Percentiles rank a stretch among this genome's conserved stretches.
Conservation (phyloP, 2,888 invertebrate genomes). For the Odontomyia ornata region DNA sequence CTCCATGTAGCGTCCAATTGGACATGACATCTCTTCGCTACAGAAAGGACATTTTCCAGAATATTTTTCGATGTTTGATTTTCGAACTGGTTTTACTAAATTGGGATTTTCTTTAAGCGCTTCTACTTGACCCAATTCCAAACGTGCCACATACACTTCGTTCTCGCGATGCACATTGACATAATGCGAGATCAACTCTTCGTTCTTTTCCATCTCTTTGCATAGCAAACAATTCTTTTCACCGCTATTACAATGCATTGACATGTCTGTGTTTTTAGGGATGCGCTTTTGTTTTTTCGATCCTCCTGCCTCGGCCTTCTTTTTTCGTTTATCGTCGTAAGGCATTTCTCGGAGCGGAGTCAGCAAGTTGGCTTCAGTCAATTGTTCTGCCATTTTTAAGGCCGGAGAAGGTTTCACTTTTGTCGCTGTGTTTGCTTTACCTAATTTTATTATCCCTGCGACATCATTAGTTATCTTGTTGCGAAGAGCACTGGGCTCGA, state of each 20-base stretch:
- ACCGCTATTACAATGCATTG: slow-evolving; percentile 13
- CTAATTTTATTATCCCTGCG: slow-evolving; percentile 14
- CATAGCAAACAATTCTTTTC: slow-evolving; percentile 7
- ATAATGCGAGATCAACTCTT: slow-evolving; percentile 50
- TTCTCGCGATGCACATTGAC: slow-evolving; percentile 46
- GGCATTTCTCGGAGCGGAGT: slow-evolving; percentile 23
- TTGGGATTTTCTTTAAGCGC: slow-evolving; percentile 28
- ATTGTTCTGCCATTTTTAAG: slow-evolving; percentile 16
- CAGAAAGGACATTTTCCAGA: slow-evolving; percentile 45
- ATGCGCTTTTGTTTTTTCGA: slow-evolving; percentile 17
- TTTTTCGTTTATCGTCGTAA: slow-evolving; percentile 1
- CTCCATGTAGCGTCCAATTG: slow-evolving; percentile 41
- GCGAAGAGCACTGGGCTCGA: neutral
- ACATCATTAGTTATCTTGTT: neutral
- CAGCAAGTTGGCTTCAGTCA: neutral
- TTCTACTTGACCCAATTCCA: slow-evolving; percentile 36
- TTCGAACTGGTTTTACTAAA: neutral
- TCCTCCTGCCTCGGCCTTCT: neutral
- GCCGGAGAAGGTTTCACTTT: slow-evolving; percentile 16
- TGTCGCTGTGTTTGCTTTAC: neutral
- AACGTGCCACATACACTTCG: slow-evolving; percentile 44
- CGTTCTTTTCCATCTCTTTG: neutral
- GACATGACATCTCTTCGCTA: slow-evolving; percentile 38
- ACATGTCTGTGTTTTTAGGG: slow-evolving; percentile 15
- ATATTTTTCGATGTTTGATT: slow-evolving; percentile 39